Evolutionary conservation across 2,888 invertebrate species (phyloP), one percentile per base, ranked within the genome.

Genomic region (Amitus sp.): DNA sequence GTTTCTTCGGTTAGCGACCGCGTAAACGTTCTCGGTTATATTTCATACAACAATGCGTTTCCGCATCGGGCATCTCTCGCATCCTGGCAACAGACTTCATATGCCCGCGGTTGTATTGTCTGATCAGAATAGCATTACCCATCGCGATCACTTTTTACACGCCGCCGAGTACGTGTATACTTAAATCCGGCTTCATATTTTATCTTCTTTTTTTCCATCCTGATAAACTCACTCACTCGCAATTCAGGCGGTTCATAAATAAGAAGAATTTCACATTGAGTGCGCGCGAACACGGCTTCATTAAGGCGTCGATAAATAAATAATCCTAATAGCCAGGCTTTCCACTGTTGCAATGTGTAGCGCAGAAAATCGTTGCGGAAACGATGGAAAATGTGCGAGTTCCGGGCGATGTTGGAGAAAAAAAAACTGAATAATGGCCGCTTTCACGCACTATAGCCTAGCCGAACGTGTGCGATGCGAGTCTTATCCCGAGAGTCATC

Each of bases 401-500:
- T 68, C 69, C 70, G 62, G 56, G 57, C 46, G 52, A 53, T 50
- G 53, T 70, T 72, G 66, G 68, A 69, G 66, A 68, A 70, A 76
- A 70, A 74, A 76, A 76, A 77, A 74, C 74, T 73, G 72, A 74
- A 73, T 80, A 80, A 80, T 79, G 77, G 77, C 70, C 77, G 76
- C 80, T 80, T 80, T 80, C 80, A 80, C 80, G 80, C 77, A 72
- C 73, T 71, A 74, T 76, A 74, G 74, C 71, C 68, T 73, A 71
- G 73, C 51, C 71, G 73, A 73, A 73, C 70, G 70, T 72, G 71
- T 69, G 72, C 69, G 74, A 75, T 73, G 70, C 64, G 66, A 56
- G 49, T 66, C 68, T 77, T 77, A 76, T 73, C 74, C n/a, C 65
- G 68, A 73, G 71, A 72, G 68, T 71, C 72, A 77, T 78, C 78